Evolutionary conservation across 2,888 invertebrate genomes (phyloP), one percentile per base, ranked within the genome.

Genomic region (Melangyna quadrimaculata): DNA sequence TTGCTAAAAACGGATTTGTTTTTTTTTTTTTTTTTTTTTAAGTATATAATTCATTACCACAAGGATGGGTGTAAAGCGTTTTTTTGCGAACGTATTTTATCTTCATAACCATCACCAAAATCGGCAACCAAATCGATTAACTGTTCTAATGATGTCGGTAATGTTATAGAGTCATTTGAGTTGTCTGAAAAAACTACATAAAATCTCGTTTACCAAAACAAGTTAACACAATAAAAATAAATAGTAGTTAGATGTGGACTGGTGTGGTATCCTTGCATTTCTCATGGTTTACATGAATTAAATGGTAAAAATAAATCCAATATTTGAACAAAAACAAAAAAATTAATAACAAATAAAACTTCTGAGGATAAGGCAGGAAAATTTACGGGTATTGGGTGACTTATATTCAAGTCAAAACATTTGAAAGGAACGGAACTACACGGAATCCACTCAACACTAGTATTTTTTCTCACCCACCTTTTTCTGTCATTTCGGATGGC

Each of bases 41-140:
- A 71, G 70, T 29, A 43, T 17, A 19, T 65, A 27, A 59, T 53
- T 82, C 70, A 84, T 92, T 92, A 92, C 92, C 92, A 92, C 91
- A 92, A 89, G 88, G 91, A 90, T 89, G 92, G 90, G 89, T 91
- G 92, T 89, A 92, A 90, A 88, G 92, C 91, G 90, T 91, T 92
- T 91, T 91, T 92, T 89, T 90, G 91, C 90, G 91, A 89, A 89
- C 91, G 91, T 93, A 94, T 94, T 92, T 94, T 94, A 93, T 94
- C 94, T 94, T 94, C 94, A 93, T 94, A 94, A 91, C 93, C 94
- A 93, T 94, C 94, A 90, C 94, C 94, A 92, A 94, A 94, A 92
- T 93, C 92, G 91, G 94, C 94, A 90, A 94, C 94, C 91, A 92
- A 90, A 91, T 94, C 94, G 91, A 92, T 92, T 90, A 94, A 94